Evolutionary conservation across 2,113 vertebrate genomes (phyloP).

Genomic region (Catharus minimus): DNA sequence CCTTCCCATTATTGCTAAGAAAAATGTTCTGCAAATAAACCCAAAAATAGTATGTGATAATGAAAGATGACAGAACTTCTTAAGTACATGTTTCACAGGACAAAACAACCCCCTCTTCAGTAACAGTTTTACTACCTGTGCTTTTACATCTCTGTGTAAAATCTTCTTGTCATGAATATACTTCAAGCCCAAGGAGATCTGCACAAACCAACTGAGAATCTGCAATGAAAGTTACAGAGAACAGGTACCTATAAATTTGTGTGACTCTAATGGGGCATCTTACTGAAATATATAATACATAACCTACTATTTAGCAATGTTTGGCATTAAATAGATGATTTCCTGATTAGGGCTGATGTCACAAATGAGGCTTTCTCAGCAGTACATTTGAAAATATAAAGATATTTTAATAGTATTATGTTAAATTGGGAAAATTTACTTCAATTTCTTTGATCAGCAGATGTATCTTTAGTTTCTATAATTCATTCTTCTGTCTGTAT

Average conservation of each 20-base stretch:
- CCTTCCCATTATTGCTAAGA: conserved; percentile 81
- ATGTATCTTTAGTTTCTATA: neutral
- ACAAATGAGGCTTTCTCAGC: neutral
- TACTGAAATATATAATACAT: neutral
- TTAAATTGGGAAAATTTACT: neutral
- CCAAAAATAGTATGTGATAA: neutral
- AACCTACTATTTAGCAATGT: neutral
- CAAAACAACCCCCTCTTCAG: neutral
- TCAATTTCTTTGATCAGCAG: neutral
- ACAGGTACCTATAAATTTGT: neutral
- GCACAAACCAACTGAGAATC: conserved; percentile 91
- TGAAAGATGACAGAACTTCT: neutral
- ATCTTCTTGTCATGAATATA: conserved; percentile 93
- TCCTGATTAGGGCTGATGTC: neutral
- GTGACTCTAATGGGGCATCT: neutral
- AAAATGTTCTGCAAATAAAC: conserved; percentile 87
- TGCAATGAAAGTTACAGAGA: conserved; percentile 51
- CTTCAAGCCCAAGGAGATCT: conserved; percentile 92
- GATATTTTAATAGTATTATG: neutral
- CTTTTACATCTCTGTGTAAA: conserved; percentile 91
- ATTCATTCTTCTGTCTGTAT: neutral
- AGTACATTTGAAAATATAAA: neutral
- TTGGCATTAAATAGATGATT: neutral
- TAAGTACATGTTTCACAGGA: neutral
- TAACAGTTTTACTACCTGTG: conserved; percentile 80